phyloP scores from a whole-genome alignment of 2,113 vertebrate species.

The Ameiurus melas region DNA sequence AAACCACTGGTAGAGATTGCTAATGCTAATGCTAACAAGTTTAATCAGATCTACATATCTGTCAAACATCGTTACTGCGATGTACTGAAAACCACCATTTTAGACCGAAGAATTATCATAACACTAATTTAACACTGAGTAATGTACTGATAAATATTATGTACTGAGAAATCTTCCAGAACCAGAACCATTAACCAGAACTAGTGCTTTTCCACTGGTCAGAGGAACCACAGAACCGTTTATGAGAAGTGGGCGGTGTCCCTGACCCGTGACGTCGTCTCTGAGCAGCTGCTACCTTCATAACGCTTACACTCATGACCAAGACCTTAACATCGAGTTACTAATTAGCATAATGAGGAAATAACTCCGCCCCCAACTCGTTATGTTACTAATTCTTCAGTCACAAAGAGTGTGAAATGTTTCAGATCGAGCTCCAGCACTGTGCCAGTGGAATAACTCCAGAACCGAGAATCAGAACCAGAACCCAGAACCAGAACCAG shows the following conservation, averaged over 20 bases:
- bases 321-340: not conserved
- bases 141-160: too few species aligned
- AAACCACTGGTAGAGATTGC: not conserved
- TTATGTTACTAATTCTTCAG: not conserved
- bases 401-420: not conserved
- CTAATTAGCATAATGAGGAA: not conserved
- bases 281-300: not conserved
- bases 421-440: not conserved
- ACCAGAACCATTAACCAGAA: not conserved
- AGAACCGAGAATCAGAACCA: not conserved
- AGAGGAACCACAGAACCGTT: not conserved
- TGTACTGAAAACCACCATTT: not conserved
- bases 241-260: not conserved
- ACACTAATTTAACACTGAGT: not conserved
- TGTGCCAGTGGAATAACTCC: not conserved
- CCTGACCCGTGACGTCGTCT: not conserved
- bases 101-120: not conserved
- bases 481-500: conserved; percentile 3
- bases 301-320: not conserved
- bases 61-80: not conserved
- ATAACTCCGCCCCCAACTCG: not conserved
- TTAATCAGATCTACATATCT: not conserved
- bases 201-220: not conserved
- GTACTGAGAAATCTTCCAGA: not conserved
- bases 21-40: not conserved